Evolutionary conservation across 2,797 vertebrate species (phyloP), one percentile per base, ranked within the genome.

Genomic region (Mionectes olivaceus): DNA sequence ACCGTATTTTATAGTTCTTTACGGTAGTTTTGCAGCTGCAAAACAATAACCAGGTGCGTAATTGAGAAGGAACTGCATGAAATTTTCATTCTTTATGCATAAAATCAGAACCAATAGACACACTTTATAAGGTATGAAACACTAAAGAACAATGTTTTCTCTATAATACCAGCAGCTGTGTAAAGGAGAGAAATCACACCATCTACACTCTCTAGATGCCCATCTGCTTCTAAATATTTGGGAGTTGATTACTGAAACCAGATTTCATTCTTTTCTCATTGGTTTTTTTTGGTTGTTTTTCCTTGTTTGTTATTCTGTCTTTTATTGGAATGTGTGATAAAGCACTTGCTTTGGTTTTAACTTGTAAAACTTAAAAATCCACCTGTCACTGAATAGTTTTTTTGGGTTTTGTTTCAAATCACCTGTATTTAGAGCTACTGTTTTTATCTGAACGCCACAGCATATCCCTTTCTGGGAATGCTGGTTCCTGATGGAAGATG

Each of bases 1-100:
- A 33, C 43, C 17, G 3, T 92, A 63, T 95, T 93, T 95, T 95
- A 69, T 82, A 68, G 83, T 57, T 92, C 83, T 97, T 97, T 68
- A 93, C 95, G 80, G 83, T 93, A 87, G 86, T 83, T 94, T 76
- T 96, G 89, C 91, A 95, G 95, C 87, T 93, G 95, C 83, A 91
- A 33, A 94, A 73, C 81, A 95, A 79, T 95, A 97, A 96, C 90
- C 94, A 97, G 95, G 97, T 97, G 88, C 5, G 22, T 96, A 97
- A 94, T 90, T 78, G 82, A 95, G 94, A 93, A 95, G 96, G 90
- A 94, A 93, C 92, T 97, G 90, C 92, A 94, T 92, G 79, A 85
- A 94, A 95, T 80, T 95, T 92, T 96, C 83, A 77, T 95, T 94
- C 94, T 97, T 83, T 81, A 65, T 95, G 82, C 60, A 86, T 95